Base-by-base conservation (phyloP, 2,113 vertebrate genomes). In the Morone chrysops region DNA sequence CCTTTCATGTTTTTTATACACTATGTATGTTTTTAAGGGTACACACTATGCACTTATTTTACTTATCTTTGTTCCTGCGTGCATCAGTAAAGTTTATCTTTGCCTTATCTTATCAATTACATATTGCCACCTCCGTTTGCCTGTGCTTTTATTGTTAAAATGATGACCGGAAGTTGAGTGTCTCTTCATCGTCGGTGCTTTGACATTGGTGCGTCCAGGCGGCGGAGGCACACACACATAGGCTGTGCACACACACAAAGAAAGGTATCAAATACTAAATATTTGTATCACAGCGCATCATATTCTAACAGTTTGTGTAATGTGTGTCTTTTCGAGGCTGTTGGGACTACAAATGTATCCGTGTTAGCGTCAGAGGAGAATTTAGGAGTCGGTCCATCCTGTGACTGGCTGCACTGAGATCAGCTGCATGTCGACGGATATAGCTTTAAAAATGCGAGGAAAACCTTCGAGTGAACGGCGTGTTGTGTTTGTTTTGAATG, bases 181-280 rank as follows among this genome's bases (percentile, higher is more conserved):
- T 7, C 6, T 54, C 47, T 25, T 9, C 41, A 4, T 12, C 9
- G 22, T 18, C 1, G 47, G 93, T 88, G 92, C 0, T 0, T 80
- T 90, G 73, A 87, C 81, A 50, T 31, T 73, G 45, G 75, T 81
- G 85, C 95, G 96, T 95, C 95, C 96, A 96, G 96, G 96, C 95
- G 92, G 92, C 94, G 93, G 90, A 95, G 93, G 89, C 93, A 80
- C 86, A 84, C 85, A 78, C 63, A 77, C 59, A 63, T 40, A 67
- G 73, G 85, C 82, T 83, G 81, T 75, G 77, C 90, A 87, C 84
- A 87, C 93, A 96, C 95, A 96, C 96, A 96, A 96, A 96, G 95
- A 95, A 89, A 96, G 96, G 95, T 96, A 95, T 86, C 80, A 63
- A 66, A 81, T 14, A 14, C 77, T 66, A 2, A 40, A 69, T 75